phyloP scores from a whole-genome alignment of 2,888 invertebrate genomes.

The Plagiodera versicolora region DNA sequence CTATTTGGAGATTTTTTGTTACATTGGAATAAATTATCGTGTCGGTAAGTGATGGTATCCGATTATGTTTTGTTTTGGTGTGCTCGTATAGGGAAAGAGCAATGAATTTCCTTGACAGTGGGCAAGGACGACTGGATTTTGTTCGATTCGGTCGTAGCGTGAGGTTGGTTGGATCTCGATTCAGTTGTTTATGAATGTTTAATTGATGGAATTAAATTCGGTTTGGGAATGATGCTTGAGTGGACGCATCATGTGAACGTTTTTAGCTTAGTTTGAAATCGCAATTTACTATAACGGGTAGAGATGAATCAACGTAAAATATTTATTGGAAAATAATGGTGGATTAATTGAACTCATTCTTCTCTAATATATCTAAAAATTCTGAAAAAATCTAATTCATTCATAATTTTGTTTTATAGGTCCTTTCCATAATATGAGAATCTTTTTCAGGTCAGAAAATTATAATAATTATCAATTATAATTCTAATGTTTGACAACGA shows the following conservation, averaged over 20 bases:
- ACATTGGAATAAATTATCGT: conserved; percentile 27
- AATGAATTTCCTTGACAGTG: conserved; percentile 46
- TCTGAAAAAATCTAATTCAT: too few species aligned
- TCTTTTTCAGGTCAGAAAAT: too few species aligned
- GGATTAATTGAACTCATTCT: too few species aligned
- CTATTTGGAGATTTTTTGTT: conserved; percentile 37
- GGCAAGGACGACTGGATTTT: conserved; percentile 41
- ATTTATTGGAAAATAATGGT: too few species aligned
- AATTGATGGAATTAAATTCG: not conserved
- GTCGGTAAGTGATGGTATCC: conserved; percentile 35
- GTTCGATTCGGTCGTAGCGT: conserved; percentile 15
- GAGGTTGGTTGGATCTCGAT: conserved; percentile 1
- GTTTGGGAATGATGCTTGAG: not conserved
- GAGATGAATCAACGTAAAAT: too few species aligned
- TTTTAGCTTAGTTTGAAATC: too few species aligned
- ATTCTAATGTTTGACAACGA: too few species aligned
- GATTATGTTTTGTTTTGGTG: conserved; percentile 19
- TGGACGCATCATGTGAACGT: not conserved
- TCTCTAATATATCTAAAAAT: too few species aligned
- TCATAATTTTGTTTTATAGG: too few species aligned
- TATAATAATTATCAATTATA: too few species aligned
- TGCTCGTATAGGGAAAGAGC: conserved; percentile 29
- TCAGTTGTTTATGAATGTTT: not conserved
- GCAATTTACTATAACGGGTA: too few species aligned
- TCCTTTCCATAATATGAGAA: too few species aligned